phyloP scores from a whole-genome alignment of 2,888 invertebrate species.

The Pachymerium ferrugineum region DNA sequence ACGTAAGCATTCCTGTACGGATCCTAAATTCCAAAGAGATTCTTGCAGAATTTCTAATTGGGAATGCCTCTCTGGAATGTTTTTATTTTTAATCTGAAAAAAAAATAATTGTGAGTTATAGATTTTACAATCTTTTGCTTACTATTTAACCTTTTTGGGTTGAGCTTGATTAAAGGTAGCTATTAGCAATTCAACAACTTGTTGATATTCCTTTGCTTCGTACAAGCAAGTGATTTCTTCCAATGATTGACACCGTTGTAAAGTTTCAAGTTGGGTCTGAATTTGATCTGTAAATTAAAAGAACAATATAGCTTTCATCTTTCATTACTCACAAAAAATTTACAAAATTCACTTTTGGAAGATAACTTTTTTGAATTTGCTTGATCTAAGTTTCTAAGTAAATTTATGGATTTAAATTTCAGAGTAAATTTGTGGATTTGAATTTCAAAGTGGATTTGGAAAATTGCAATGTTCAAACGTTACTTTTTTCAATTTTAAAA shows the following conservation, averaged over 20 bases:
- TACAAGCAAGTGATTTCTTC: constrained; percentile 47
- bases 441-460: too few species aligned
- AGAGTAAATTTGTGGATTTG: too few species aligned
- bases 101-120: not conserved
- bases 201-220: constrained; percentile 43
- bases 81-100: constrained; percentile 2
- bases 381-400: too few species aligned
- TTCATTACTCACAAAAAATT: too few species aligned
- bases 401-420: too few species aligned
- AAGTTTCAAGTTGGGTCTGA: constrained; percentile 42
- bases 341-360: too few species aligned
- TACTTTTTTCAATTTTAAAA: not conserved
- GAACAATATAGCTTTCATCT: too few species aligned
- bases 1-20: constrained; percentile 29
- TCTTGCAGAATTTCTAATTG: constrained; percentile 36
- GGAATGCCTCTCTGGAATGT: constrained; percentile 34
- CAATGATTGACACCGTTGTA: constrained; percentile 46
- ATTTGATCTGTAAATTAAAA: constrained; percentile 41
- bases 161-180: constrained; percentile 38
- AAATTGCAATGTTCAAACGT: too few species aligned
- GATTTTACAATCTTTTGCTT: not conserved
- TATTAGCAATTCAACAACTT: constrained; percentile 45
- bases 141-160: constrained; percentile 36
- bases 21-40: constrained; percentile 32
- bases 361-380: too few species aligned